Conservation (phyloP, 1,140 invertebrate genomes). For the Bombus waltoni region DNA sequence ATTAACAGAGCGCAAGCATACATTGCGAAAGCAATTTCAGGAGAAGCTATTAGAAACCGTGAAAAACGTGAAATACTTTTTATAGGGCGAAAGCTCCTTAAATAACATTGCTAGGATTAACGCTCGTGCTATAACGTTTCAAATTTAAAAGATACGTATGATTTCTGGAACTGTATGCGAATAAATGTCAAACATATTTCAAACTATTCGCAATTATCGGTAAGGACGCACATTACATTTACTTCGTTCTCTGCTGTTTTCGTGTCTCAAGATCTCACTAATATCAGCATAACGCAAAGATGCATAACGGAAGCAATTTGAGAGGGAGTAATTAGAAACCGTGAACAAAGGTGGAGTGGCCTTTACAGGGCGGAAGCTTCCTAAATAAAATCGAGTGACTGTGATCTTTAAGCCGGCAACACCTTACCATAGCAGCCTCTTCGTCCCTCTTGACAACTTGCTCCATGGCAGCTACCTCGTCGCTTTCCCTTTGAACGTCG, state of each 20-base stretch:
- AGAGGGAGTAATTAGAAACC: neutral
- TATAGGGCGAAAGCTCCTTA: too few relatives aligned
- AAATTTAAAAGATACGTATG: too few relatives aligned
- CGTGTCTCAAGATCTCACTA: neutral
- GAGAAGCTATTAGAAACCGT: too few relatives aligned
- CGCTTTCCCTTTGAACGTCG: conserved; percentile 91
- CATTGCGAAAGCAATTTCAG: too few relatives aligned
- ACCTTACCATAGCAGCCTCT: conserved; percentile 85
- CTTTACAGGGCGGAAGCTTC: neutral
- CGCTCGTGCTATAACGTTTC: too few relatives aligned
- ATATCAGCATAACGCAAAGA: neutral
- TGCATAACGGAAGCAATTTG: neutral
- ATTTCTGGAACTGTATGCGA: too few relatives aligned
- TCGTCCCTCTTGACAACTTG: conserved; percentile 87
- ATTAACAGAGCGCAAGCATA: too few relatives aligned
- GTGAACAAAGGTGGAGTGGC: neutral
- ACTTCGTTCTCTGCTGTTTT: neutral
- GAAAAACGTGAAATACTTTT: too few relatives aligned
- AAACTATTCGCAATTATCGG: too few relatives aligned
- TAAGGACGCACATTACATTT: neutral
- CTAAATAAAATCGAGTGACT: conserved; percentile 17
- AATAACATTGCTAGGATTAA: too few relatives aligned
- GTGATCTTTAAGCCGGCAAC: neutral
- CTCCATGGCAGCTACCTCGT: conserved; percentile 90
- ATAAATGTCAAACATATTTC: too few relatives aligned